These are phyloP conservation scores for Leptinotarsa haldemani DNA, from an alignment of 2,888 invertebrate species.

Conservation along the genomic window DNA sequence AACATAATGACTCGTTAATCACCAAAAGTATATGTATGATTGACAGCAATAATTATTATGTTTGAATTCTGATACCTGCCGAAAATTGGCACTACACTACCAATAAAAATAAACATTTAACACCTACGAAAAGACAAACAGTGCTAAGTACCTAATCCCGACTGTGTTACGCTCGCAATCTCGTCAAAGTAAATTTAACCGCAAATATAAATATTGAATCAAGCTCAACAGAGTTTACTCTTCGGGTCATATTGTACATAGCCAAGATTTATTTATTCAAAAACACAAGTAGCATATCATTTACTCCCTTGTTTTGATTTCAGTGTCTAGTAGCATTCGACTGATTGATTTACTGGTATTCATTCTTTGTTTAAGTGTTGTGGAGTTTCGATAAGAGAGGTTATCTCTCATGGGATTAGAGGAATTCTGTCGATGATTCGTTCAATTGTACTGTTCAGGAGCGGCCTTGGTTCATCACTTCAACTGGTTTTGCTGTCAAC, in stretches of 20 bases:
- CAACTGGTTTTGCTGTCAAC: not conserved
- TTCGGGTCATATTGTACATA: slow-evolving; percentile 24
- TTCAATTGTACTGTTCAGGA: not conserved
- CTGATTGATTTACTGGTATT: slow-evolving; percentile 22
- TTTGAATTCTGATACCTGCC: not conserved
- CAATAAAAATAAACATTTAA: slow-evolving; percentile 55
- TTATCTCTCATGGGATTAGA: not conserved
- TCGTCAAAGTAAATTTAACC: slow-evolving; percentile 58
- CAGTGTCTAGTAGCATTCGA: slow-evolving; percentile 6
- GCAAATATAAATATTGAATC: slow-evolving; percentile 61
- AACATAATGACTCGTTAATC: no score
- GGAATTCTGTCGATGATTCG: not conserved
- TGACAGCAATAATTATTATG: not conserved
- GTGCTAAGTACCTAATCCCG: slow-evolving; percentile 54
- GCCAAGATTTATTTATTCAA: slow-evolving; percentile 47
- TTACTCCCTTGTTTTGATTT: slow-evolving; percentile 12
- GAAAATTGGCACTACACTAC: slow-evolving; percentile 45
- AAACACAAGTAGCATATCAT: slow-evolving; percentile 23
- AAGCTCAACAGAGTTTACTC: slow-evolving; percentile 57
- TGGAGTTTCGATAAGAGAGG: not conserved
- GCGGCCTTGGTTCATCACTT: not conserved
- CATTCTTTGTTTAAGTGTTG: slow-evolving; percentile 3
- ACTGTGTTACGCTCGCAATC: slow-evolving; percentile 49
- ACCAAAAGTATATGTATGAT: no score
- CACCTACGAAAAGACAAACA: slow-evolving; percentile 55